These are phyloP conservation scores for Caenorhabditis uteleia DNA, from an alignment of 2,888 invertebrate species.

Conservation along the genomic window DNA sequence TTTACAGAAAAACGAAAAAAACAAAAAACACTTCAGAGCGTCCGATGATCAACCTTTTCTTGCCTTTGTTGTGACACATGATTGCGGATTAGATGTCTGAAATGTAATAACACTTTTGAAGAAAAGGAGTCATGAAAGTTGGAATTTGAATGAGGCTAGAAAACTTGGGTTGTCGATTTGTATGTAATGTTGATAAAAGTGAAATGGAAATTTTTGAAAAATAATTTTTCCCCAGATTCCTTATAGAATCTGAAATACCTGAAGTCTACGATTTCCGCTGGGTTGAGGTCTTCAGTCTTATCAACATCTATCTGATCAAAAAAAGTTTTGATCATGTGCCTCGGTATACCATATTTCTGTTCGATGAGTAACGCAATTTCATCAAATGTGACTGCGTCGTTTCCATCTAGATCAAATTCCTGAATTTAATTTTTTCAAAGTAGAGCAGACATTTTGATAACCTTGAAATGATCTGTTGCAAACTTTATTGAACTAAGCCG, in stretches of 20 bases:
- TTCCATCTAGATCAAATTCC: constrained; percentile 64
- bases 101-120: too few species aligned
- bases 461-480: constrained; percentile 66
- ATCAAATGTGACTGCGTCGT: constrained; percentile 60
- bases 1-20: constrained; percentile 5
- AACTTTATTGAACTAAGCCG: constrained; percentile 66
- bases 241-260: constrained; percentile 20
- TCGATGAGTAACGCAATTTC: constrained; percentile 62
- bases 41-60: constrained; percentile 22
- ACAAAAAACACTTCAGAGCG: constrained; percentile 2
- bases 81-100: constrained; percentile 58
- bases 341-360: constrained; percentile 62
- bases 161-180: too few species aligned
- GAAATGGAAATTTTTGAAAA: too few species aligned
- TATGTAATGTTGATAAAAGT: constrained; percentile 4
- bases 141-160: too few species aligned
- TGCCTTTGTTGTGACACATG: constrained; percentile 45
- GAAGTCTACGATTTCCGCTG: constrained; percentile 68
- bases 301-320: constrained; percentile 66
- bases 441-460: too few species aligned
- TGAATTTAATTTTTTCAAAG: constrained; percentile 19
- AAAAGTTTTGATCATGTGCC: constrained; percentile 52
- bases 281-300: constrained; percentile 55
- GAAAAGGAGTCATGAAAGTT: too few species aligned
- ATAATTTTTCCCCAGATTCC: too few species aligned